These are phyloP conservation scores for Papio anubis DNA, from an alignment of 2,113 vertebrate genomes.

Conservation along the genomic window DNA sequence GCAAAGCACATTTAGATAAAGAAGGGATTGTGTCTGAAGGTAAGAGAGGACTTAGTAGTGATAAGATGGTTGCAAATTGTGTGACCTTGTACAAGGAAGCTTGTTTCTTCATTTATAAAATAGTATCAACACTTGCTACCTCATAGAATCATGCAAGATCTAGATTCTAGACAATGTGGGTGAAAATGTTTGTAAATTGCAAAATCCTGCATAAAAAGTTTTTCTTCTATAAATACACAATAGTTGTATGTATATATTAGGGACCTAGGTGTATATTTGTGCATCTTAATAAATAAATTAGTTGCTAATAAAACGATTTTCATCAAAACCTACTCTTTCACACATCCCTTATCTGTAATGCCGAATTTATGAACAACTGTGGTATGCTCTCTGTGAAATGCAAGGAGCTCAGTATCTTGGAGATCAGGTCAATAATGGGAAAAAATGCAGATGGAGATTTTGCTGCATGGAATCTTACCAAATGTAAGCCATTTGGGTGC, in stretches of 20 bases:
- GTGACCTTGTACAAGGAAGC: neutral
- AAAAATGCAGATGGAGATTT: neutral
- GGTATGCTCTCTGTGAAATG: neutral
- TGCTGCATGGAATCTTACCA: neutral
- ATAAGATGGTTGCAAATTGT: neutral
- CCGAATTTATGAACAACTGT: neutral
- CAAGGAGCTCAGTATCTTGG: neutral
- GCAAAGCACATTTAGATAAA: neutral
- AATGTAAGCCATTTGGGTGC: neutral
- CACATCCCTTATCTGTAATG: neutral
- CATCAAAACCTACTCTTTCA: neutral
- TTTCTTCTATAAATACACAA: neutral
- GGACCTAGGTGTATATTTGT: neutral
- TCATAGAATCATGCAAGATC: neutral
- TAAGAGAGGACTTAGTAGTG: neutral
- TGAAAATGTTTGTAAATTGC: neutral
- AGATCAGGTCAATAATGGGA: neutral
- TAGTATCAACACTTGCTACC: neutral
- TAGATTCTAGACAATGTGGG: neutral
- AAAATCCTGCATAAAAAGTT: neutral
- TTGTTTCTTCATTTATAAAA: slow-evolving; percentile 24
- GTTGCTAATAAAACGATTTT: neutral
- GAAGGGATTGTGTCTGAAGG: neutral
- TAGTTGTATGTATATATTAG: neutral
- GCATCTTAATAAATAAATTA: neutral